Percentiles rank a stretch among this genome's conserved stretches.
Conservation (phyloP, 2,113 vertebrate genomes). For the Myotis brandtii region DNA sequence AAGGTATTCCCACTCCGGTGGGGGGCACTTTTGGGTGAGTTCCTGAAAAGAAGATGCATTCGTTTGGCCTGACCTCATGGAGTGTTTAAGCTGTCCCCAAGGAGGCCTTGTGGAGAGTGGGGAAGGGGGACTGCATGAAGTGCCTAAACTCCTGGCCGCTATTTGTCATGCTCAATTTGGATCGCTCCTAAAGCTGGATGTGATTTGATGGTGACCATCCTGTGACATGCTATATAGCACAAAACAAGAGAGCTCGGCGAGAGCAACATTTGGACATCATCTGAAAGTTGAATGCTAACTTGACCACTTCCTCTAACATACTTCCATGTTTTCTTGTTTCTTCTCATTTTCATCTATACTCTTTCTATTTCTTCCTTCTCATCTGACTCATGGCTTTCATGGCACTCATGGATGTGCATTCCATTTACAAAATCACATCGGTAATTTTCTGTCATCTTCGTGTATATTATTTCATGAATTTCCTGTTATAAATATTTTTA, state of each 20-base stretch:
- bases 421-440: neutral
- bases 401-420: neutral
- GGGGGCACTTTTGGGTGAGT: neutral
- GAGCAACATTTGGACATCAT: neutral
- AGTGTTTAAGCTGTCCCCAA: neutral
- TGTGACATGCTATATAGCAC: neutral
- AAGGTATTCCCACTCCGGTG: neutral
- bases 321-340: neutral
- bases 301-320: neutral
- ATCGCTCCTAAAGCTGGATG: neutral
- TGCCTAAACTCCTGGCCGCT: neutral
- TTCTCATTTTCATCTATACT: neutral
- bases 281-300: neutral
- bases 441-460: conserved; percentile 1
- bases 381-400: neutral
- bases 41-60: neutral
- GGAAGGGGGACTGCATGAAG: neutral
- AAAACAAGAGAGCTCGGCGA: neutral
- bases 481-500: conserved; percentile 51
- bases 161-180: neutral
- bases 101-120: neutral
- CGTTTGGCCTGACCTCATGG: neutral
- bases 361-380: neutral
- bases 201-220: neutral
- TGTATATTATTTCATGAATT: neutral